Evolutionary conservation across 2,797 vertebrate species (phyloP).

Genomic region (Uromys caudimaculatus): DNA sequence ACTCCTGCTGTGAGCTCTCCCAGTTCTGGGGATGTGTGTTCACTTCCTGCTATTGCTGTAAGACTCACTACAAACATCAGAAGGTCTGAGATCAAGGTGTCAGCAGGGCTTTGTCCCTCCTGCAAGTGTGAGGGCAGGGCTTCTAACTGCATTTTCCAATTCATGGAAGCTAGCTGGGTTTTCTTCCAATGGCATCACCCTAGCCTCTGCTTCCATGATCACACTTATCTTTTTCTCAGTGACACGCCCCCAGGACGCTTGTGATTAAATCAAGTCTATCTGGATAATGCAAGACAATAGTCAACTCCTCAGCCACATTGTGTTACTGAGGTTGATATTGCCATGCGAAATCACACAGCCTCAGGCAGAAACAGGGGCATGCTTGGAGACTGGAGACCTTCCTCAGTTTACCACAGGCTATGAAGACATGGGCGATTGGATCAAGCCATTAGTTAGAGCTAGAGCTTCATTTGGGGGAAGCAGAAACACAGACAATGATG

Average conservation of each 20-base stretch:
- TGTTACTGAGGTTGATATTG: neutral
- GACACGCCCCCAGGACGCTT: neutral
- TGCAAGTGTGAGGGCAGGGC: neutral
- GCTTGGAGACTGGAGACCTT: neutral
- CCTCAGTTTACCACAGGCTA: neutral
- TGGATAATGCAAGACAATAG: neutral
- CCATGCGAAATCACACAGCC: neutral
- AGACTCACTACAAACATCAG: neutral
- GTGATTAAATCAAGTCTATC: neutral
- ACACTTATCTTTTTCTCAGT: neutral
- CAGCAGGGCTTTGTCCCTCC: neutral
- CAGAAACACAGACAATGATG: neutral
- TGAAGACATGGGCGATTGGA: neutral
- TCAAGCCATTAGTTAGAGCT: neutral
- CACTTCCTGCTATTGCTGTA: neutral
- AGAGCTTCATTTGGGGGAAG: neutral
- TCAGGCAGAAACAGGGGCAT: neutral
- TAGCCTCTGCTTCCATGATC: neutral
- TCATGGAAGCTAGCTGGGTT: neutral
- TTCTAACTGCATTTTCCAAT: neutral
- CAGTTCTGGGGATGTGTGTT: neutral
- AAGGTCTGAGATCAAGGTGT: neutral
- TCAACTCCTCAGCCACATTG: neutral
- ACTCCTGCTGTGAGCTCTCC: neutral
- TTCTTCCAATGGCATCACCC: neutral